Evolutionary conservation across 2,113 vertebrate species (phyloP).

Genomic region (Chaetodon trifascialis): DNA sequence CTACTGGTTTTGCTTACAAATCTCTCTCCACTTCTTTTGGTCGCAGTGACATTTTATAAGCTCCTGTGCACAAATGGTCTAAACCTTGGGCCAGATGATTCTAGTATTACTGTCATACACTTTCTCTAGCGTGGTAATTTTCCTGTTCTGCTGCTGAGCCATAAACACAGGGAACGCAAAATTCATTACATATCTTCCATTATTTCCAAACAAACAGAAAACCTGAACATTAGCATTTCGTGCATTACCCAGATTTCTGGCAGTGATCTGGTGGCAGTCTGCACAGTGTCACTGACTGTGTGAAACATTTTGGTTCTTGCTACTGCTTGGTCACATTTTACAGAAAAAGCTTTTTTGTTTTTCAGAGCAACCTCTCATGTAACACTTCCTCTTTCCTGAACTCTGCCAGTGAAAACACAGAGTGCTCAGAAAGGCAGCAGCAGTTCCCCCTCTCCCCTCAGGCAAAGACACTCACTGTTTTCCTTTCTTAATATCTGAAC

Average conservation of each 20-base stretch:
- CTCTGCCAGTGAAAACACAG: constrained; percentile 55
- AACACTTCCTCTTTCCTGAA: constrained; percentile 21
- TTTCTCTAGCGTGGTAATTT: not conserved
- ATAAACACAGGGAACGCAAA: not conserved
- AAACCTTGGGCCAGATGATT: constrained; percentile 4
- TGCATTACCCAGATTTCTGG: not conserved
- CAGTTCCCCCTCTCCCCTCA: constrained; percentile 5
- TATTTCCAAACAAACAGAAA: not conserved
- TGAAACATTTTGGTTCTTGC: not conserved
- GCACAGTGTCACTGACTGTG: not conserved
- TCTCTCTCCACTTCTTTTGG: not conserved
- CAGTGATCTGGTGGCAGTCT: not conserved
- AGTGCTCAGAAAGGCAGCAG: not conserved
- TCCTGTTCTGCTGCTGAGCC: not conserved
- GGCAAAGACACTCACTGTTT: constrained; percentile 26
- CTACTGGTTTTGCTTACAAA: constrained; percentile 2
- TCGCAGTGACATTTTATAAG: not conserved
- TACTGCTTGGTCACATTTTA: constrained; percentile 14
- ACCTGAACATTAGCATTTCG: not conserved
- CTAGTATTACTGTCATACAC: not conserved
- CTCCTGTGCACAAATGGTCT: not conserved
- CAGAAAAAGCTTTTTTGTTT: not conserved
- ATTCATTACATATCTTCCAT: not conserved
- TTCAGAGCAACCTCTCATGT: constrained; percentile 9
- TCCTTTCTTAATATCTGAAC: constrained; percentile 40